phyloP scores from a whole-genome alignment of 2,888 invertebrate genomes.

The Ormyrus labotus region DNA sequence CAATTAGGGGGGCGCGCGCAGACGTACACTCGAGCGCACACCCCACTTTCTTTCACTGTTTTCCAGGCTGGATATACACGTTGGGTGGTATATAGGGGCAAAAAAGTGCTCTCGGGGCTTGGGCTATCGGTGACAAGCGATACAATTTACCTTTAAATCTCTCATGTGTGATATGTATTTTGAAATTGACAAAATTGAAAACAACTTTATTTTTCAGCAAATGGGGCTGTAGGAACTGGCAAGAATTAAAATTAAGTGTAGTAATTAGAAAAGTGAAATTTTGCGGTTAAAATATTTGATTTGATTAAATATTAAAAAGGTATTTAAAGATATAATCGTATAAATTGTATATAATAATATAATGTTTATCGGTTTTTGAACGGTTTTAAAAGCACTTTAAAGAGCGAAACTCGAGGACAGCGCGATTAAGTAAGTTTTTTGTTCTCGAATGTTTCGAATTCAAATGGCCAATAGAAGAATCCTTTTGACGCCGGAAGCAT shows the following conservation, averaged over 20 bases:
- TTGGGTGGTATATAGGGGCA: slow-evolving; percentile 25
- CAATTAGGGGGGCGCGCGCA: slow-evolving; percentile 72
- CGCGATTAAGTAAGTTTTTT: slow-evolving; percentile 33
- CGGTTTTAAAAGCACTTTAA: slow-evolving; percentile 10
- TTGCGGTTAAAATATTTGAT: no score
- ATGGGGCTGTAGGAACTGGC: background rate
- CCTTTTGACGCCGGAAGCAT: slow-evolving; percentile 43
- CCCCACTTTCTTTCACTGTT: slow-evolving; percentile 62
- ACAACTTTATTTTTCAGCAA: background rate
- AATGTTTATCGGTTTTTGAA: background rate
- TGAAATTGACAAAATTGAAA: background rate
- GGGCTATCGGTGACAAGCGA: slow-evolving; percentile 60
- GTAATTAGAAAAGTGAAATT: no score
- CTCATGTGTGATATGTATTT: slow-evolving; percentile 4
- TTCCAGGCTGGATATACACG: slow-evolving; percentile 6
- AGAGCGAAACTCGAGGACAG: slow-evolving; percentile 2
- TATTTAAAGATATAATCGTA: no score
- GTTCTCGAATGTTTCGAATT: slow-evolving; percentile 48
- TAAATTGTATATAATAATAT: background rate
- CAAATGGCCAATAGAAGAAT: slow-evolving; percentile 49
- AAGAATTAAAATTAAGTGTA: no score
- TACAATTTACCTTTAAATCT: slow-evolving; percentile 48
- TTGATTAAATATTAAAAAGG: no score
- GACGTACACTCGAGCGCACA: slow-evolving; percentile 73
- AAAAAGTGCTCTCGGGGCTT: slow-evolving; percentile 32